These are phyloP conservation scores for Unio pictorum DNA, from an alignment of 2,888 invertebrate genomes.

Conservation along the genomic window DNA sequence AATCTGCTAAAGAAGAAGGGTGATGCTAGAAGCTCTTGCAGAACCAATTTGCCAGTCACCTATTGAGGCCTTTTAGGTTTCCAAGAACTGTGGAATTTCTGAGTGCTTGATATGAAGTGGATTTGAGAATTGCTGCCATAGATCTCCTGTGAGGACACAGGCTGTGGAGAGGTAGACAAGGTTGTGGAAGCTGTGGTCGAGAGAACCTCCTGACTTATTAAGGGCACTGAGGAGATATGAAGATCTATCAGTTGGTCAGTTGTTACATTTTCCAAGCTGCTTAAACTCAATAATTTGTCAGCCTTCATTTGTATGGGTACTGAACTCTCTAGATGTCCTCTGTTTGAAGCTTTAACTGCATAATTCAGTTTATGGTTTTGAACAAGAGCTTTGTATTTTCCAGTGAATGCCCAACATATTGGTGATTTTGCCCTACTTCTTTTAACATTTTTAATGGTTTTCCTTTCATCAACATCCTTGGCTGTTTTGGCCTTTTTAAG, in stretches of 20 bases:
- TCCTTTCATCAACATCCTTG: background rate
- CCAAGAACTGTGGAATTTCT: conserved; percentile 34
- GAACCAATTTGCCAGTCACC: too few species aligned
- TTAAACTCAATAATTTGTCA: background rate
- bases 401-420: conserved; percentile 42
- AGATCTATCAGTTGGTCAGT: conserved; percentile 6
- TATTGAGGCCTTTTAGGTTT: conserved; percentile 29
- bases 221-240: conserved; percentile 10
- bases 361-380: conserved; percentile 43
- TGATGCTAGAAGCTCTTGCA: too few species aligned
- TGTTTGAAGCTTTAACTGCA: conserved; percentile 9
- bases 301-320: too few species aligned
- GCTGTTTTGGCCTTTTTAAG: conserved; percentile 6
- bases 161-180: conserved; percentile 5
- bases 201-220: conserved; percentile 12
- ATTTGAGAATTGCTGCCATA: conserved; percentile 27
- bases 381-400: conserved; percentile 42
- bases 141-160: conserved; percentile 15
- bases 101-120: conserved; percentile 14
- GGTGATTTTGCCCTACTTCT: conserved; percentile 20
- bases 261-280: conserved; percentile 15
- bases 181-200: conserved; percentile 10
- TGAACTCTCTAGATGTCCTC: conserved; percentile 4
- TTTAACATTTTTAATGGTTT: conserved; percentile 9
- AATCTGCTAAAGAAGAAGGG: too few species aligned